Evolutionary conservation across 2,888 invertebrate genomes (phyloP).

Genomic region (Norana najaformis): DNA sequence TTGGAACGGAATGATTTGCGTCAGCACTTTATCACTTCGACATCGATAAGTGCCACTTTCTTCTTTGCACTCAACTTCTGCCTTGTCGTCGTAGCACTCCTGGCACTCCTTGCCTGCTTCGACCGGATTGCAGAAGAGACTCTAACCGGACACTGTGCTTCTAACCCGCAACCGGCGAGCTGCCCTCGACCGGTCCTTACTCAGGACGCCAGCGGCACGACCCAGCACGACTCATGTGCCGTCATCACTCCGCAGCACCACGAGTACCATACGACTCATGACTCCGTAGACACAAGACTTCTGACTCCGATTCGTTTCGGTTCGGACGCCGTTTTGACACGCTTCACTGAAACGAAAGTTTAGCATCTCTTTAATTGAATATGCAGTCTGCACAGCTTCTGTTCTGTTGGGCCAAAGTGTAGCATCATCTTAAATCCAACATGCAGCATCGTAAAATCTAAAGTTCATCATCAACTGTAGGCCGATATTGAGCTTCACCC

Average conservation of each 20-base stretch:
- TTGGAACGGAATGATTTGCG: not conserved
- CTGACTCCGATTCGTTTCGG: not conserved
- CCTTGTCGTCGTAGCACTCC: not conserved
- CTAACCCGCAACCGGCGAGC: not conserved
- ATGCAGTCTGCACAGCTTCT: too few relatives aligned
- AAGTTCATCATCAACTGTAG: not conserved
- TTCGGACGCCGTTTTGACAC: not conserved
- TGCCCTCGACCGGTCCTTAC: not conserved
- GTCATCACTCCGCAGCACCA: not conserved
- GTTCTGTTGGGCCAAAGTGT: not conserved
- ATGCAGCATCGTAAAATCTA: not conserved
- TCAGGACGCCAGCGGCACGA: not conserved
- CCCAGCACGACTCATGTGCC: not conserved
- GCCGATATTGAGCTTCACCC: not conserved
- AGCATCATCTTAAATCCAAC: not conserved
- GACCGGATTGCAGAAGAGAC: not conserved
- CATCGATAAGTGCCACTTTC: slow-evolving; percentile 2
- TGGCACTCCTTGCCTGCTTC: not conserved
- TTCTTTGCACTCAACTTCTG: not conserved
- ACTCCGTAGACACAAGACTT: not conserved
- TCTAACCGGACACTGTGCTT: not conserved
- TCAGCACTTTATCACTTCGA: not conserved
- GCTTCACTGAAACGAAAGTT: not conserved
- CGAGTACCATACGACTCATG: not conserved
- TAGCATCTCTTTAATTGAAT: not conserved